Percentiles rank a stretch among this genome's conserved stretches.
These are phyloP conservation scores for Zoroaster sp. DNA, from an alignment of 53 echinoderm and acorn worm species.

Conservation along the genomic window DNA sequence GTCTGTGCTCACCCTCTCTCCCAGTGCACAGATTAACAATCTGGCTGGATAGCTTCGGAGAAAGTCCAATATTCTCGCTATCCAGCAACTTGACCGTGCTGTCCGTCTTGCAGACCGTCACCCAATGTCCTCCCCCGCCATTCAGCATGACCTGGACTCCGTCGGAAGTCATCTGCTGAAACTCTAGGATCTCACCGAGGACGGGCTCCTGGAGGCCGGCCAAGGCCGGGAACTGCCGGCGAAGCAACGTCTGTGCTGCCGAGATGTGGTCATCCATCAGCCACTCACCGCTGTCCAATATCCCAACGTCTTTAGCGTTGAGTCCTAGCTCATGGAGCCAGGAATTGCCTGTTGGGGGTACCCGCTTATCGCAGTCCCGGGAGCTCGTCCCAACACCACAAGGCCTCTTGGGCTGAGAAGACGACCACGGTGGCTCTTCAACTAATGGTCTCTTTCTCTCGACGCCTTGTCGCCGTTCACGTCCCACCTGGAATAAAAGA, in stretches of 20 bases:
- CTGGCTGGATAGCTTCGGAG: neutral
- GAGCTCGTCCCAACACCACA: neutral
- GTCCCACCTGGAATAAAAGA: neutral
- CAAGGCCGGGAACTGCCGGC: slow-evolving; percentile 32
- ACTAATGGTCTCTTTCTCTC: neutral
- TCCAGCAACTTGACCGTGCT: slow-evolving; percentile 8
- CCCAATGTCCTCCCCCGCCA: slow-evolving; percentile 54
- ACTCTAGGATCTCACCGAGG: slow-evolving; percentile 26
- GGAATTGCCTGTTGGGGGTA: neutral
- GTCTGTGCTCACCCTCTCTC: neutral
- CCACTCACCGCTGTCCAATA: slow-evolving; percentile 41
- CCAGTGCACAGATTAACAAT: neutral
- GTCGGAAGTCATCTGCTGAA: slow-evolving; percentile 15
- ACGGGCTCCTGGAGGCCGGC: slow-evolving; percentile 40
- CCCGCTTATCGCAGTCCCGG: neutral
- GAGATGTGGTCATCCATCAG: slow-evolving; percentile 45
- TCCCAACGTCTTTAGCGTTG: slow-evolving; percentile 17
- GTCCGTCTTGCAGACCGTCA: slow-evolving; percentile 28
- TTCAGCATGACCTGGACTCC: slow-evolving; percentile 36
- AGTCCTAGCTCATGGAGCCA: slow-evolving; percentile 26
- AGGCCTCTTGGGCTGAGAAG: neutral
- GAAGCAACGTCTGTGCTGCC: slow-evolving; percentile 50
- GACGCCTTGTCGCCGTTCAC: too few species aligned
- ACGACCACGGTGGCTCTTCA: too few species aligned
- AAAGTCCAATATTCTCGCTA: slow-evolving; percentile 23